A percentile compares a stretch with the other conserved stretches of the same genome.
Conservation (phyloP, 2,888 invertebrate species). For the Leucophenga montana region DNA sequence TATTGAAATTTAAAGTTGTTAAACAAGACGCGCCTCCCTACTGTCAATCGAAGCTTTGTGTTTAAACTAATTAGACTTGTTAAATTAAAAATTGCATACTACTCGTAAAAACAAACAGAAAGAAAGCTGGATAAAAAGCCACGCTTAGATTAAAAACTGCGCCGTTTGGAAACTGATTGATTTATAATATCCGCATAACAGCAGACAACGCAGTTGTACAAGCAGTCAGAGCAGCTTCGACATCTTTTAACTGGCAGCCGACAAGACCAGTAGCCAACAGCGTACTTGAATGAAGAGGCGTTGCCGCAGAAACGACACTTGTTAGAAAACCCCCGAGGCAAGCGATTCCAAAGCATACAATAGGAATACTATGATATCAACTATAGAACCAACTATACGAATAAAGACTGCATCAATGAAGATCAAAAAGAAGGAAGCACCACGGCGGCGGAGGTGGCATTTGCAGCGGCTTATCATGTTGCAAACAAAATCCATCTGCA, state of each 20-base stretch:
- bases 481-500: neutral
- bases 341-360: no score
- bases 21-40: no score
- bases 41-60: constrained; percentile 1
- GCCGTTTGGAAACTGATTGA: constrained; percentile 46
- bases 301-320: neutral
- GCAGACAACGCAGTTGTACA: neutral
- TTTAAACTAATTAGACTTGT: constrained; percentile 8
- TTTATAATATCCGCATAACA: constrained; percentile 44
- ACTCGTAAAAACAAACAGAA: no score
- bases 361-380: no score
- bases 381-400: no score
- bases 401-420: no score
- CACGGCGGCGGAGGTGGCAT: neutral
- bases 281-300: neutral
- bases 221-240: neutral
- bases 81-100: neutral
- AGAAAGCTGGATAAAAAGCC: no score
- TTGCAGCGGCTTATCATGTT: neutral
- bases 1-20: no score
- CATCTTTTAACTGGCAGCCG: neutral
- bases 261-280: no score
- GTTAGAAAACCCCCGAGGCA: neutral
- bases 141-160: constrained; percentile 11
- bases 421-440: no score